Evolutionary conservation across 2,888 invertebrate species (phyloP).

Genomic region (Himalopsyche anomala): DNA sequence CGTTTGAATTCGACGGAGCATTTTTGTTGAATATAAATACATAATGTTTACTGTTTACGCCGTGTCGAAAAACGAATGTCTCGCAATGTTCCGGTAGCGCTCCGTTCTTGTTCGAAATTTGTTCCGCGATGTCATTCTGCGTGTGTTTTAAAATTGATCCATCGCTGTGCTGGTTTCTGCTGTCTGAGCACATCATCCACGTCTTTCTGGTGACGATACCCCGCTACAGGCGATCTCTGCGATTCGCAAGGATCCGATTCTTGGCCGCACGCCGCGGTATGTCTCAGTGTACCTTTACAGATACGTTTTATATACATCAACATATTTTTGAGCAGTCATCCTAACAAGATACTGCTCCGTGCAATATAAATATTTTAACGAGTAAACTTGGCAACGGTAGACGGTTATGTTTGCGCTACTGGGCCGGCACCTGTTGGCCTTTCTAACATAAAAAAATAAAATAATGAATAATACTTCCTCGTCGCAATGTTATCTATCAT

Average conservation of each 20-base stretch:
- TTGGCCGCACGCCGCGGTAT: background rate
- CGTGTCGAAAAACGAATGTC: no score
- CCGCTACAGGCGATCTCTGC: slow-evolving; percentile 47
- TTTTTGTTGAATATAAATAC: no score
- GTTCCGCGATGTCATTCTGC: no score
- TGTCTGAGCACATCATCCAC: slow-evolving; percentile 49
- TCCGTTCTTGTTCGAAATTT: no score
- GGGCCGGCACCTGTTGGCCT: slow-evolving; percentile 1
- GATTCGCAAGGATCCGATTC: slow-evolving; percentile 32
- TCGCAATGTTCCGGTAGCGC: no score
- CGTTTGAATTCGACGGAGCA: no score
- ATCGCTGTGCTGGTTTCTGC: slow-evolving; percentile 31
- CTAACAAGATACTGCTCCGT: background rate
- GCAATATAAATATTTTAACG: background rate
- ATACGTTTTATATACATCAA: background rate
- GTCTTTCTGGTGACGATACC: slow-evolving; percentile 54
- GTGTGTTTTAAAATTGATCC: background rate
- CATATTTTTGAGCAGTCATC: background rate
- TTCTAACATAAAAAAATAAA: background rate
- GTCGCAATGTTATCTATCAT: background rate
- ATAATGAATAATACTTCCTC: background rate
- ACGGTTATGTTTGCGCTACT: background rate
- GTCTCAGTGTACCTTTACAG: background rate
- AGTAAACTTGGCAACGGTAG: background rate
- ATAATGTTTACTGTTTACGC: no score